phyloP scores from a whole-genome alignment of 2,113 vertebrate genomes.

The Nansenia antarctica region DNA sequence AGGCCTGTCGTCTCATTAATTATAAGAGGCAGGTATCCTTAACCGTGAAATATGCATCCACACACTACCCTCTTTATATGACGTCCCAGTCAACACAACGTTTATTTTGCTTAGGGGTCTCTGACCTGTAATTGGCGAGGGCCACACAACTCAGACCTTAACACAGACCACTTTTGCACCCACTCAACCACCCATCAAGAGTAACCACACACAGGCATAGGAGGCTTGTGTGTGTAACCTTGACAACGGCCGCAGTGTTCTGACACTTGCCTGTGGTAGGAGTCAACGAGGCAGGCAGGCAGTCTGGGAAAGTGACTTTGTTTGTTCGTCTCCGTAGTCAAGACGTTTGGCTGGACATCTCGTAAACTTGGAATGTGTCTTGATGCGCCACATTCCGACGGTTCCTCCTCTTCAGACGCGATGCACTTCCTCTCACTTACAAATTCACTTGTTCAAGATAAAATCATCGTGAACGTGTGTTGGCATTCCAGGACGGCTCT shows the following conservation, averaged over 20 bases:
- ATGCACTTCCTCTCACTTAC: background rate
- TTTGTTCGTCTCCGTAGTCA: conserved; percentile 10
- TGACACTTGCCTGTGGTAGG: conserved; percentile 1
- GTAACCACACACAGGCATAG: conserved; percentile 57
- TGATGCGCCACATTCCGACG: background rate
- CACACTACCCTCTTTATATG: conserved; percentile 67
- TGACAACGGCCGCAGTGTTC: conserved; percentile 60
- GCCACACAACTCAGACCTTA: conserved; percentile 63
- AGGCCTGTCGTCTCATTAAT: conserved; percentile 66
- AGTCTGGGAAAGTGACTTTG: background rate
- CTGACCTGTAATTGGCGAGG: conserved; percentile 56
- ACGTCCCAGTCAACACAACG: conserved; percentile 52
- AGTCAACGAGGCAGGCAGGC: background rate
- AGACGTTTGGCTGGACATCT: background rate
- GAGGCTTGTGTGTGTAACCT: conserved; percentile 18
- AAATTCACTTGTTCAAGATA: background rate
- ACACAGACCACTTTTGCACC: conserved; percentile 64
- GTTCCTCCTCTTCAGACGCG: background rate
- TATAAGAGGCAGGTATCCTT: conserved; percentile 50
- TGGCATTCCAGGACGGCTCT: too few relatives aligned
- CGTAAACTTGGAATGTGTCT: conserved; percentile 9
- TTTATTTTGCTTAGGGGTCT: conserved; percentile 56
- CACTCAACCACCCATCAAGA: conserved; percentile 61
- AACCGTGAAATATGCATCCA: conserved; percentile 27
- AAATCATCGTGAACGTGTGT: too few relatives aligned